Evolutionary conservation across 2,113 vertebrate genomes (phyloP).

Genomic region (Heterocephalus glaber): DNA sequence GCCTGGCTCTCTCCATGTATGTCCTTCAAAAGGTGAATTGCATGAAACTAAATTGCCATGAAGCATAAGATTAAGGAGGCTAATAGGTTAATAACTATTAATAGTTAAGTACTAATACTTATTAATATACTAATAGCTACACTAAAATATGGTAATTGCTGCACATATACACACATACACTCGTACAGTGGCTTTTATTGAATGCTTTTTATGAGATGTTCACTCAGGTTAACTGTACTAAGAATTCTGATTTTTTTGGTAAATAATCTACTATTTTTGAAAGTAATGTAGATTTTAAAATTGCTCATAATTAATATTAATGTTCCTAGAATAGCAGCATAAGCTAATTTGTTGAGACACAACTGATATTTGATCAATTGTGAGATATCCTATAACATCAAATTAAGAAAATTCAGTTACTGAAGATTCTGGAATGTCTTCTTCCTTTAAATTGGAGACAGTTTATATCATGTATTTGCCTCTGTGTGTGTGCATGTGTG

Average conservation of each 20-base stretch:
- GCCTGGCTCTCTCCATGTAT: not conserved
- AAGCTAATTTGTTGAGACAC: slow-evolving; percentile 5
- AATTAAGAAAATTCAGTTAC: not conserved
- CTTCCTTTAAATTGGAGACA: not conserved
- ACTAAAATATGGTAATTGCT: not conserved
- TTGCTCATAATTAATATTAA: not conserved
- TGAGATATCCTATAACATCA: not conserved
- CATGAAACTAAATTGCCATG: slow-evolving; percentile 1
- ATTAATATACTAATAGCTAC: not conserved
- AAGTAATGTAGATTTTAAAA: slow-evolving; percentile 20
- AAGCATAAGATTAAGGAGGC: not conserved
- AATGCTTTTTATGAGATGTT: not conserved
- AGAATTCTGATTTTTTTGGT: not conserved
- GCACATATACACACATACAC: not conserved
- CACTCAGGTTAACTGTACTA: not conserved
- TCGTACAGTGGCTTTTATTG: not conserved
- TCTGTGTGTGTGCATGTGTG: not conserved
- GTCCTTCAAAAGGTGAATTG: not conserved
- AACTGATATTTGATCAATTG: not conserved
- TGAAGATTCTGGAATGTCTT: not conserved
- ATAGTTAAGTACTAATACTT: not conserved
- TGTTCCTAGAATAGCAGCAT: not conserved
- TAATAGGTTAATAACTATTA: not conserved
- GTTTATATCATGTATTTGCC: not conserved
- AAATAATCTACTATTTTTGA: slow-evolving; percentile 12